A percentile compares a stretch with the other conserved stretches of the same genome.
These are phyloP conservation scores for Helobdella robusta DNA, from an alignment of 2,888 invertebrate genomes.

Conservation along the genomic window DNA sequence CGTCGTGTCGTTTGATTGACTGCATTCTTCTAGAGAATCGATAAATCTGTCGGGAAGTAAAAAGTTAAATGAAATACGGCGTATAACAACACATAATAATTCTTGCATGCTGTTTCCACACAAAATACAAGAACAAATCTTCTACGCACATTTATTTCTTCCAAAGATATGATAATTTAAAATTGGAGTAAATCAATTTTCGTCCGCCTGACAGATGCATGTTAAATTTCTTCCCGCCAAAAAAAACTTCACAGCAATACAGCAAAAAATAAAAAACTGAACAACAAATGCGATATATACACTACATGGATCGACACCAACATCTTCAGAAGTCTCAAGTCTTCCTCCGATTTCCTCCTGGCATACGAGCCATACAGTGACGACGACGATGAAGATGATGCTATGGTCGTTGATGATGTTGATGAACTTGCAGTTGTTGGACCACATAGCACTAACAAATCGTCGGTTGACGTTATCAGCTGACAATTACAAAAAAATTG, in stretches of 20 bases:
- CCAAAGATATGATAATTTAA: too few species aligned
- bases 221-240: too few species aligned
- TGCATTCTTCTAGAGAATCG: conserved; percentile 84
- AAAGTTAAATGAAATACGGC: too few species aligned
- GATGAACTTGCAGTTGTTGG: conserved; percentile 55
- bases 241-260: background rate
- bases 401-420: conserved; percentile 45
- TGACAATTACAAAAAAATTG: too few species aligned
- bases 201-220: too few species aligned
- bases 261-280: background rate
- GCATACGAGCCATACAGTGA: background rate
- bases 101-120: too few species aligned
- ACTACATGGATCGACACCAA: conserved; percentile 36
- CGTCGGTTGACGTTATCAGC: conserved; percentile 66
- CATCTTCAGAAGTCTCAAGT: conserved; percentile 43
- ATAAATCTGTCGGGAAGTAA: conserved; percentile 75
- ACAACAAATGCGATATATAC: background rate
- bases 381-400: conserved; percentile 20
- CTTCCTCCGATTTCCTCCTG: conserved; percentile 15
- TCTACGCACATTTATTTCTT: too few species aligned
- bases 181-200: too few species aligned
- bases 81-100: too few species aligned
- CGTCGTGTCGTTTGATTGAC: conserved; percentile 65
- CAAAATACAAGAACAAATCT: too few species aligned
- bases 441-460: conserved; percentile 65